Base-by-base conservation (phyloP, 1,140 invertebrate species). In the Potamilus streckersoni region DNA sequence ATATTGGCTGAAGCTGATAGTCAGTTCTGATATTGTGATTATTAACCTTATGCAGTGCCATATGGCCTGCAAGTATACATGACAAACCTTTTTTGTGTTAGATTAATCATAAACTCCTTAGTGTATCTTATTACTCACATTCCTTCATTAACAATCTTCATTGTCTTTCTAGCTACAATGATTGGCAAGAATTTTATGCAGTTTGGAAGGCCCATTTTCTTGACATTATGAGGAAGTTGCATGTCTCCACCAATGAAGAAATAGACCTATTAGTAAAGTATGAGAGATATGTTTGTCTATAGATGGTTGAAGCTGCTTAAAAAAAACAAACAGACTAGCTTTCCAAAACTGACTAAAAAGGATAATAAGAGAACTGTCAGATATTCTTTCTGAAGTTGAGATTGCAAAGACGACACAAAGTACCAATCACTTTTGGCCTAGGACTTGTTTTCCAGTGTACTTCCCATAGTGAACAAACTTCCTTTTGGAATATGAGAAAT, bases 181-280 rank as follows among this genome's bases (percentile, higher is more conserved):
- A 79, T 56, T 68, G 49, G 13, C 74, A 70, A 15, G 67, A 80
- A 55, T 17, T n/a, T 13, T 80, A 77, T 63, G 23, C 20, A 14
- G 17, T 63, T 23, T 80, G 78, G 78, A 80, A 77, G 68, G 56
- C 19, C 2, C 61, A 62, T 80, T 80, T 23, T 49, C 66, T 56
- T 6, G 61, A 49, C 49, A 61, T 77, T 8, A 61, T 69, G 4
- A 66, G 19, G 16, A 70, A 80, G n/a, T 68, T 79, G 14, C 61
- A 73, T n/a, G 59, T 56, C 17, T 65, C 63, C 2, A 17, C 57
- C 15, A 17, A 58, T 57, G 79, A 80, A 59, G 69, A 80, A 65
- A 15, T 79, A 56, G 76, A 80, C 57, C n/a, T 79, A n/a, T 62
- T 80, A 16, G 49, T n/a, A 38, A 74, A 49, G 38, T 80, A 80